Evolutionary conservation across 2,888 invertebrate genomes (phyloP).

Genomic region (Agriopis aurantiaria): DNA sequence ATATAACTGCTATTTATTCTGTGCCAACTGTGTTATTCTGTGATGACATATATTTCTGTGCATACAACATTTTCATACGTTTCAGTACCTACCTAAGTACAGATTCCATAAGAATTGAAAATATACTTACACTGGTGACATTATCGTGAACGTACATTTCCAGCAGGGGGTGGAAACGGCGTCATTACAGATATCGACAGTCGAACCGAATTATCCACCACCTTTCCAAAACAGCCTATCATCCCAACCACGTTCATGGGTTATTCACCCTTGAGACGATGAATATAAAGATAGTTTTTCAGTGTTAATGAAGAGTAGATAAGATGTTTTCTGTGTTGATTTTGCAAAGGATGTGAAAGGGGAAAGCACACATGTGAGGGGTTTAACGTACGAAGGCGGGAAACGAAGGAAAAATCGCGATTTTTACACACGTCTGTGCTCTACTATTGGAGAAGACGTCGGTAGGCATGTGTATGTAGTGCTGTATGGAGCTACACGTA

Average conservation of each 20-base stretch:
- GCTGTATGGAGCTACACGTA: not conserved
- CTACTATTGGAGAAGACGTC: constrained; percentile 67
- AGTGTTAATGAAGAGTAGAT: constrained; percentile 4
- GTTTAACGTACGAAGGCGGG: constrained; percentile 57
- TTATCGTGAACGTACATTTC: constrained; percentile 8
- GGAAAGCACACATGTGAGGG: constrained; percentile 48
- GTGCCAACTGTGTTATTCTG: no score
- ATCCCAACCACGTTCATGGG: not conserved
- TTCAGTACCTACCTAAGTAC: no score
- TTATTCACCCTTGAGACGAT: not conserved
- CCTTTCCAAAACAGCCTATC: not conserved
- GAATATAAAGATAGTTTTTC: constrained; percentile 3
- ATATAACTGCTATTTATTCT: no score
- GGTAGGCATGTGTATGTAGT: constrained; percentile 25
- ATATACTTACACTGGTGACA: not conserved
- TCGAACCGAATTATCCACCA: constrained; percentile 31
- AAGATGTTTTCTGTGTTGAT: not conserved
- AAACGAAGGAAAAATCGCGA: constrained; percentile 63
- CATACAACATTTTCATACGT: no score
- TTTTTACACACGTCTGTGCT: constrained; percentile 55
- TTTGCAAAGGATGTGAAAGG: constrained; percentile 45
- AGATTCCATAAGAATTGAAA: not conserved
- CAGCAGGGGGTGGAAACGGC: constrained; percentile 23
- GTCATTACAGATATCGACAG: constrained; percentile 39
- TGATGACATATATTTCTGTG: no score